Percentiles rank a stretch among this genome's conserved stretches.
Evolutionary conservation across 1,140 invertebrate species (phyloP).

Genomic region (Sipha flava): DNA sequence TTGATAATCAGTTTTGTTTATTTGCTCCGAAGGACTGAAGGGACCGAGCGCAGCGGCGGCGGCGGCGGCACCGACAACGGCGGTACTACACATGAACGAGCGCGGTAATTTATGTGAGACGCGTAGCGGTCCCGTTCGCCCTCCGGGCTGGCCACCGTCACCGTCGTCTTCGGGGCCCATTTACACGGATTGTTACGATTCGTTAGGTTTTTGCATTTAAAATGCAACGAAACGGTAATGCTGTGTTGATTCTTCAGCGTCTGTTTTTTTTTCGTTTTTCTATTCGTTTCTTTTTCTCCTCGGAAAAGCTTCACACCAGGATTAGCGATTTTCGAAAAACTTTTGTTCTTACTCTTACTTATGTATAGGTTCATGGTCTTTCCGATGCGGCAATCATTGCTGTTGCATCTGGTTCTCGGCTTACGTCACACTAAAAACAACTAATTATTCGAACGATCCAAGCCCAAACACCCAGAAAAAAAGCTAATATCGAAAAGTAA

Average conservation of each 20-base stretch:
- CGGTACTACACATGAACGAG: too few species aligned
- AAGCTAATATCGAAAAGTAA: not conserved
- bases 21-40: not conserved
- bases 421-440: not conserved
- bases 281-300: not conserved
- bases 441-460: not conserved
- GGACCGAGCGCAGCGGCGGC: not conserved
- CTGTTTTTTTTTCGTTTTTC: not conserved
- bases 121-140: not conserved
- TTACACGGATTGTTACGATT: conserved; percentile 22
- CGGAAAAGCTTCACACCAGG: not conserved
- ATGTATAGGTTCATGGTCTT: not conserved
- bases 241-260: not conserved
- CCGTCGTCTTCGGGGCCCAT: not conserved
- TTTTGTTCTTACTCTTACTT: not conserved
- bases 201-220: conserved; percentile 29
- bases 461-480: not conserved
- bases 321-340: not conserved
- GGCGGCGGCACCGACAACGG: not conserved
- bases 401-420: too few species aligned
- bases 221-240: conserved; percentile 1
- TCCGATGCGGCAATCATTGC: too few species aligned
- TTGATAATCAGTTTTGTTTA: conserved; percentile 26
- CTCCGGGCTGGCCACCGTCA: not conserved
- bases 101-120: conserved; percentile 9